phyloP scores from a whole-genome alignment of 2,888 invertebrate genomes.

The Acronicta aceris region DNA sequence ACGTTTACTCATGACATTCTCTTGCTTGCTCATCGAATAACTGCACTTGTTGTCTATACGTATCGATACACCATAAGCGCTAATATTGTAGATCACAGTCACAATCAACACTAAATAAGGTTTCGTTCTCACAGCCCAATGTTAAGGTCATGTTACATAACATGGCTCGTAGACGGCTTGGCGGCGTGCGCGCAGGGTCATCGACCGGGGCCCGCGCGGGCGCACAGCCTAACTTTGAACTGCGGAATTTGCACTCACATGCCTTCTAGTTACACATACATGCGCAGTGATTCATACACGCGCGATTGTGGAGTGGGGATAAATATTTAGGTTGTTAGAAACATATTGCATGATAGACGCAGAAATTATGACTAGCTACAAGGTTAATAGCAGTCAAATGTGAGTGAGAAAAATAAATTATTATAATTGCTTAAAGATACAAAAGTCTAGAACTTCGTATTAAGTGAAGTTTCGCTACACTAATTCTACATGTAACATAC shows the following conservation, averaged over 20 bases:
- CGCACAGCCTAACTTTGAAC: constrained; percentile 79
- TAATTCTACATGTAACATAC: too few relatives aligned
- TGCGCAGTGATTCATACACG: constrained; percentile 29
- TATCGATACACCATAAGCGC: constrained; percentile 32
- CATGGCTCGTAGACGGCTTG: constrained; percentile 84
- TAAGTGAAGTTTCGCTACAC: too few relatives aligned
- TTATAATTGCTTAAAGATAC: background rate
- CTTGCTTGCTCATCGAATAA: constrained; percentile 7
- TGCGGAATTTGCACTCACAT: constrained; percentile 74
- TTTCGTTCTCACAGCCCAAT: constrained; percentile 72
- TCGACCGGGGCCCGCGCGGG: constrained; percentile 84
- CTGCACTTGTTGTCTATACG: constrained; percentile 32
- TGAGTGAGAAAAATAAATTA: constrained; percentile 19
- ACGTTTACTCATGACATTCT: constrained; percentile 20
- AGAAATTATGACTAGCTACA: constrained; percentile 41
- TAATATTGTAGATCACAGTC: constrained; percentile 42
- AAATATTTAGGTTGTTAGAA: constrained; percentile 53
- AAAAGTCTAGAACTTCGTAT: too few relatives aligned
- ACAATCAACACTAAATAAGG: constrained; percentile 58
- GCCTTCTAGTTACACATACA: constrained; percentile 52
- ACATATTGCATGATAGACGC: constrained; percentile 45
- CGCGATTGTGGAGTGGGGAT: constrained; percentile 31
- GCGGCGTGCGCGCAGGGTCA: constrained; percentile 81
- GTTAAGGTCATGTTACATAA: constrained; percentile 87
- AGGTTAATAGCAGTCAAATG: constrained; percentile 13